These are phyloP conservation scores for Triplophysa bombifrons DNA, from an alignment of 2,797 vertebrate genomes.

Conservation along the genomic window DNA sequence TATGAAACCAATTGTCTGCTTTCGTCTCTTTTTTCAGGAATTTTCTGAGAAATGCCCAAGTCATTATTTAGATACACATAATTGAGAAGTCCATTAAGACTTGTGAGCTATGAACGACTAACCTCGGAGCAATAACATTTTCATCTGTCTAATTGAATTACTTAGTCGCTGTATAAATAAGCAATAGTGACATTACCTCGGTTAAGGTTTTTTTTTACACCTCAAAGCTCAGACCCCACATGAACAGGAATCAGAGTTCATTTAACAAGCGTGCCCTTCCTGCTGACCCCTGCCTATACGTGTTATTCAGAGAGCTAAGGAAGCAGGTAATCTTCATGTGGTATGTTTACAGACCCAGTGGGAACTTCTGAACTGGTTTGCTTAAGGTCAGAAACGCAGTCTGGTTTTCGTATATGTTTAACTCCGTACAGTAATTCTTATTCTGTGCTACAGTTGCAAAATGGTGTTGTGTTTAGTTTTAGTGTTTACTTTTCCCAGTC, in stretches of 20 bases:
- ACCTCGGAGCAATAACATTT: slow-evolving; percentile 1
- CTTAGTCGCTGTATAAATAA: background rate
- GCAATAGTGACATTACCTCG: slow-evolving; percentile 26
- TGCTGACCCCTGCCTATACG: slow-evolving; percentile 64
- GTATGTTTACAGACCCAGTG: slow-evolving; percentile 62
- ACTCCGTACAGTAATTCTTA: background rate
- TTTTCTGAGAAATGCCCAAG: background rate
- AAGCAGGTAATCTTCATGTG: slow-evolving; percentile 68
- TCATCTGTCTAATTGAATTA: slow-evolving; percentile 4
- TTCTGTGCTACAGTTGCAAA: background rate
- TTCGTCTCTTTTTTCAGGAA: background rate
- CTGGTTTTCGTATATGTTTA: slow-evolving; percentile 34
- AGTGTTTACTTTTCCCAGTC: slow-evolving; percentile 47
- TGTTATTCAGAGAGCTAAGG: slow-evolving; percentile 67
- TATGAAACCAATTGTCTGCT: background rate
- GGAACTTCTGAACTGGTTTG: slow-evolving; percentile 66
- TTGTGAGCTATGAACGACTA: background rate
- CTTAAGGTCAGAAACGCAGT: slow-evolving; percentile 65
- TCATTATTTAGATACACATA: background rate
- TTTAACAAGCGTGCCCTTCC: slow-evolving; percentile 54
- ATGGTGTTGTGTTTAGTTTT: slow-evolving; percentile 1
- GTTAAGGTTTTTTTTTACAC: slow-evolving; percentile 25
- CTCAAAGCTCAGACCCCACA: slow-evolving; percentile 48
- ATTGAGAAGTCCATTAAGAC: background rate
- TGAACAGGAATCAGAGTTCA: slow-evolving; percentile 49